These are phyloP conservation scores for Pheosia tremula DNA, from an alignment of 2,888 invertebrate genomes.

Conservation along the genomic window DNA sequence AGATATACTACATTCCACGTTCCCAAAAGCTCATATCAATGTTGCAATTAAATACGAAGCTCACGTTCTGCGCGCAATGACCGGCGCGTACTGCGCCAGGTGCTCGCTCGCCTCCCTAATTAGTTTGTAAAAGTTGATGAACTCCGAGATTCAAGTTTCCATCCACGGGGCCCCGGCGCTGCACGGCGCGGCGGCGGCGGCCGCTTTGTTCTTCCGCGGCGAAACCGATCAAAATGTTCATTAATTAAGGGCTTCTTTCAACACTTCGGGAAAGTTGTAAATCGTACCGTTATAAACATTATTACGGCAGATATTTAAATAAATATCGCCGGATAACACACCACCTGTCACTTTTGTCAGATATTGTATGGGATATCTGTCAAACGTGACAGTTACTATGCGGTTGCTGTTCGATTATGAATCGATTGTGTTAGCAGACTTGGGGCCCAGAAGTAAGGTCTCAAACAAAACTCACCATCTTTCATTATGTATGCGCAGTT, in stretches of 20 bases:
- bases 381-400: too few relatives aligned
- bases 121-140: slow-evolving; percentile 29
- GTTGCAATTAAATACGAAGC: slow-evolving; percentile 2
- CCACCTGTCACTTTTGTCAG: too few relatives aligned
- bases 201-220: slow-evolving; percentile 30
- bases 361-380: too few relatives aligned
- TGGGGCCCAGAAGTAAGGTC: too few relatives aligned
- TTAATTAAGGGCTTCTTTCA: slow-evolving; percentile 26
- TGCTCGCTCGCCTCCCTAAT: slow-evolving; percentile 21
- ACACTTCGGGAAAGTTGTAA: not conserved
- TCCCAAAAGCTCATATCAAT: not conserved
- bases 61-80: not conserved
- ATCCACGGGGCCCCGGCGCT: slow-evolving; percentile 2
- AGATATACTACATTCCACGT: too few relatives aligned
- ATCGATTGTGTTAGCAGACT: too few relatives aligned
- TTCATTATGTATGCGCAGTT: too few relatives aligned
- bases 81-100: slow-evolving; percentile 11
- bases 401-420: too few relatives aligned
- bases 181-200: slow-evolving; percentile 13
- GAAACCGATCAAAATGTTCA: slow-evolving; percentile 34
- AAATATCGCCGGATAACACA: too few relatives aligned
- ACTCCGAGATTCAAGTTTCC: slow-evolving; percentile 20
- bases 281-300: not conserved
- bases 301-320: not conserved
- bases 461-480: too few relatives aligned